Base-by-base conservation (phyloP, 2,797 vertebrate species). In the Cyprinodon diabolis region DNA sequence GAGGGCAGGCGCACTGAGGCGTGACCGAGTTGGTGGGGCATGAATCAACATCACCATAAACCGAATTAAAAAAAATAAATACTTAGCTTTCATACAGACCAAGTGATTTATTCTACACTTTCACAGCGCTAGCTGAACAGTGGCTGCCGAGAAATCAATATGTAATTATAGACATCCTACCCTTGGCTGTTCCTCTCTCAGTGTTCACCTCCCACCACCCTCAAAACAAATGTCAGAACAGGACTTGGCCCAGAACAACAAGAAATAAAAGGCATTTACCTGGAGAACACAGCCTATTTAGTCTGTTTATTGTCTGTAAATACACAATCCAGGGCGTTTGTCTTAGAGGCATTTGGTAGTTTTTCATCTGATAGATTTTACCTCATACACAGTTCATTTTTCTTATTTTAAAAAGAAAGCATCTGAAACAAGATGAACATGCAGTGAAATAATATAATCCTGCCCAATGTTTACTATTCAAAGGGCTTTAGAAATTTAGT, bases 101-200 rank as follows among this genome's bases (percentile, higher is more conserved):
- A 52, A 81, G 90, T 92, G 93, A 95, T 95, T 94, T 94, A 95
- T 94, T 91, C 86, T 70, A 86, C 82, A 89, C 92, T 92, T 88
- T 90, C 84, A 81, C 86, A 80, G 73, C 56, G 30, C 82, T 82
- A 86, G 85, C 92, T 89, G 89, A 93, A 88, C 90, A 89, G 83
- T 83, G 68, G 84, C 85, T 72, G 86, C 85, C 72, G 47, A 93
- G 93, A 94, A 95, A 95, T 95, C 94, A 92, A 95, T 95, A 95
- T 93, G 94, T 95, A 95, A 95, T 95, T 95, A 95, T 93, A 93
- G 92, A 92, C 93, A 93, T 94, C 93, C 93, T 91, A 93, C 92
- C 87, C 91, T 55, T 86, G 90, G 90, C 91, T 73, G 87, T 89
- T 88, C 86, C 77, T 90, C 88, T 91, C 86, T 72, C 77, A 76